Evolutionary conservation across 2,797 vertebrate genomes (phyloP), one percentile per base, ranked within the genome.

Genomic region (Onychomys arenicola): DNA sequence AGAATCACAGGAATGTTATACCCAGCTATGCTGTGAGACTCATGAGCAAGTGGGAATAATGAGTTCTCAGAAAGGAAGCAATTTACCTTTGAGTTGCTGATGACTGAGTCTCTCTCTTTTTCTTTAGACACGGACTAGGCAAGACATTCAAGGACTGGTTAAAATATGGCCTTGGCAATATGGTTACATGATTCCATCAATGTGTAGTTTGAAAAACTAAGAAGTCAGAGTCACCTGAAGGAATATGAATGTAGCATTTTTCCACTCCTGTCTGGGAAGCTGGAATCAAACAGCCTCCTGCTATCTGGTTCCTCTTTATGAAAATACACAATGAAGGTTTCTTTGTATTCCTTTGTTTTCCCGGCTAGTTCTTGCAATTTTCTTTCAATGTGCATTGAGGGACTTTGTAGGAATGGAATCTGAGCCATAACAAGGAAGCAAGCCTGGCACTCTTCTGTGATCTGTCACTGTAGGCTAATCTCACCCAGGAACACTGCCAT

Each of bases 381-480:
- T 52, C 77, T 94, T 84, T 95, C 75, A 90, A 94, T 93, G 71
- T 93, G 85, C 32, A 40, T 49, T 90, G 46, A 94, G 83, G 89
- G 89, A 94, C 80, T 92, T 91, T 89, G 85, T 85, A 84, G 73
- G 86, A 86, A 52, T 61, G 94, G 63, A 57, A n/a, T 78, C 75
- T 95, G 76, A 98, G 87, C 80, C 61, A 3, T 94, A 95, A 95
- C 78, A 92, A 83, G 78, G 65, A 91, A 77, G 77, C 69, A 34
- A 91, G 14, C 65, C 94, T 96, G 97, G 95, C 89, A 90, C 55
- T 46, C 69, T 96, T 96, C 89, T 92, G 92, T 59, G 88, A 87
- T 87, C 76, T 97, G 93, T 93, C 85, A 90, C 91, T 40, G 27
- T 85, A 95, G 46, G 73, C 85, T 97, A 84, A 96, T 97, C 90